Base-by-base conservation (phyloP, 2,113 vertebrate species). In the Ochotona princeps region DNA sequence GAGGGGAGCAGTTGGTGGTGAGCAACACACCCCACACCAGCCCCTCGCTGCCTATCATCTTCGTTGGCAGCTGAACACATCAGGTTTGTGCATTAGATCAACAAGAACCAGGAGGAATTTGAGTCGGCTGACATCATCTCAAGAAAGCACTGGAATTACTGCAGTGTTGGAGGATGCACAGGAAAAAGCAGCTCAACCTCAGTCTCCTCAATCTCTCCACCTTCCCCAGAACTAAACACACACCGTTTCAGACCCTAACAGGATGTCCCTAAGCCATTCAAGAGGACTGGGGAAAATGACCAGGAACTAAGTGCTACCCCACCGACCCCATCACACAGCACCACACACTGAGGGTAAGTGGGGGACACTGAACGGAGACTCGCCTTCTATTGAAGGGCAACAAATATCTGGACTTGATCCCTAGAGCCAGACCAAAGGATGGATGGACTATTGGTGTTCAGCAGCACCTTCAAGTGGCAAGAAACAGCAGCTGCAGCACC, bases 351-450 rank as follows among this genome's bases (percentile, higher is more conserved):
- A 54, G 17, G 54, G 54, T 14, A 57, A 18, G 13, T 2, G 44
- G 54, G 18, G 35, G 15, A 10, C 5, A 47, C 18, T 12, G 1
- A 2, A 21, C 63, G 63, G 17, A 3, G 26, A 18, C 15, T 4
- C 4, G 0, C 7, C 54, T 49, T 69, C 20, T 18, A 65, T 8
- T 81, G 61, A 76, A 61, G 3, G 20, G 10, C 25, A 8, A 23
- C 70, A 51, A 2, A 5, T 17, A 57, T 21, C 14, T 54, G 60
- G 20, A 60, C 13, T 12, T 5, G 12, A 15, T 21, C 28, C 38
- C 6, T 17, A 0, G 26, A 21, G 5, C 20, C 35, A 44, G 23
- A 30, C 3, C n/a, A 32, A 15, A 25, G 0, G 28, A 10, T 1
- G 0, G 21, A 20, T 69, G 21, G 69, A 47, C 26, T 38, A 28